Base-by-base conservation (phyloP, 1,140 invertebrate species). In the Polypedilum pembai region DNA sequence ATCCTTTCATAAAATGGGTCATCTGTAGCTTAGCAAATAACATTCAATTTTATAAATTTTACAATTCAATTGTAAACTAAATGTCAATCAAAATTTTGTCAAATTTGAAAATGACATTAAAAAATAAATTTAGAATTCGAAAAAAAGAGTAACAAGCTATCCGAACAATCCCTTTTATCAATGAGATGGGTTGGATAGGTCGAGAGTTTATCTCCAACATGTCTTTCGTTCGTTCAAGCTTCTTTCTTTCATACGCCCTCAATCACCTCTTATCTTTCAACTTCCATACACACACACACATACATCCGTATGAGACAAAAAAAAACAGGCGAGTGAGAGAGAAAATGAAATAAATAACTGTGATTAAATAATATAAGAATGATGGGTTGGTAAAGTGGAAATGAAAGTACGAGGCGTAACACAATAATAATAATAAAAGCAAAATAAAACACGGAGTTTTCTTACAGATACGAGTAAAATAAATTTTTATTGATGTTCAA, bases 121-220 rank as follows among this genome's bases (percentile, higher is more conserved):
- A 33, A 5, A 33, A 33, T 33, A 33, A 3, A 33, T 3, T 33
- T 33, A 5, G 5, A 33, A 33, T 33, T 33, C 24, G 1, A 33
- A 33, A 33, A 33, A 33, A 33, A 33, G 2, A 33, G 24, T 33
- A 33, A 33, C 24, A 33, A 33, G 24, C 5, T 33, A 33, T 33
- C 5, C 24, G 24, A 33, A 33, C 24, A 33, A 33, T 33, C 24
- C 24, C 24, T 33, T 33, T 33, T 33, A 56, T 56, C 45, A 56
- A 56, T 56, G n/a, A 56, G 45, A 56, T 56, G 45, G n/a, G 45
- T 56, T 56, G 45, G n/a, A 56, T 56, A 56, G 45, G 45, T 56
- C 45, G 45, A 56, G 12, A n/a, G 7, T 56, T 56, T 56, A 56
- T 56, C 10, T 56, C 4, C 45, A n/a, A n/a, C 45, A 56, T n/a